phyloP scores from a whole-genome alignment of 2,797 vertebrate species.

The Ara ararauna region DNA sequence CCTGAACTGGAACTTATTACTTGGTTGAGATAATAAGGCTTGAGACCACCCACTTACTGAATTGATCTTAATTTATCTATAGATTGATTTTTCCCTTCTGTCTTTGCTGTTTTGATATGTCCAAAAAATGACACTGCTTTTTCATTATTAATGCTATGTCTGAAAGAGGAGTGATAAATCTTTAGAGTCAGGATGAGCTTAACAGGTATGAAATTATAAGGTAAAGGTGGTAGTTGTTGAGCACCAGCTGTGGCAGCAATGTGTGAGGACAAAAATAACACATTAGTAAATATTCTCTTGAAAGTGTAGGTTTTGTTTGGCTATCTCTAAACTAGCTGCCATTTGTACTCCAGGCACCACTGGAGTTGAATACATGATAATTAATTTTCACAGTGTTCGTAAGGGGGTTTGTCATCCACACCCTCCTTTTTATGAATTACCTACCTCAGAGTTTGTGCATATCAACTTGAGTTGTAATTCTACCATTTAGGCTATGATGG shows the following conservation, averaged over 20 bases:
- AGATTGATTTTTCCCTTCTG: background rate
- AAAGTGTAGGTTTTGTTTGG: background rate
- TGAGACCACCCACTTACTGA: conserved; percentile 4
- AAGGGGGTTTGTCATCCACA: background rate
- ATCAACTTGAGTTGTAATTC: background rate
- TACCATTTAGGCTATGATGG: background rate
- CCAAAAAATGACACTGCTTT: background rate
- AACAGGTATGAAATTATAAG: conserved; percentile 15
- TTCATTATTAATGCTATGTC: background rate
- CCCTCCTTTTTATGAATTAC: background rate
- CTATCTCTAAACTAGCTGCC: background rate
- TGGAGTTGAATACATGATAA: background rate
- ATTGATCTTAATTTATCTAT: conserved; percentile 30
- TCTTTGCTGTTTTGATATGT: background rate
- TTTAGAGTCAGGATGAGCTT: background rate
- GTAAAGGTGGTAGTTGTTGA: background rate
- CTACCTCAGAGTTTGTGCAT: background rate
- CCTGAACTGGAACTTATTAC: conserved; percentile 1
- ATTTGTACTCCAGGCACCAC: background rate
- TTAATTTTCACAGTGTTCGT: background rate
- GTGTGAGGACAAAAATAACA: background rate
- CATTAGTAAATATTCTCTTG: background rate
- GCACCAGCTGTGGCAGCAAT: background rate
- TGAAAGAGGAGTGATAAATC: background rate
- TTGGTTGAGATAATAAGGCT: background rate